Percentiles rank a stretch among this genome's conserved stretches.
Evolutionary conservation across 2,888 invertebrate genomes (phyloP).

Genomic region (Hypolimnas misippus): DNA sequence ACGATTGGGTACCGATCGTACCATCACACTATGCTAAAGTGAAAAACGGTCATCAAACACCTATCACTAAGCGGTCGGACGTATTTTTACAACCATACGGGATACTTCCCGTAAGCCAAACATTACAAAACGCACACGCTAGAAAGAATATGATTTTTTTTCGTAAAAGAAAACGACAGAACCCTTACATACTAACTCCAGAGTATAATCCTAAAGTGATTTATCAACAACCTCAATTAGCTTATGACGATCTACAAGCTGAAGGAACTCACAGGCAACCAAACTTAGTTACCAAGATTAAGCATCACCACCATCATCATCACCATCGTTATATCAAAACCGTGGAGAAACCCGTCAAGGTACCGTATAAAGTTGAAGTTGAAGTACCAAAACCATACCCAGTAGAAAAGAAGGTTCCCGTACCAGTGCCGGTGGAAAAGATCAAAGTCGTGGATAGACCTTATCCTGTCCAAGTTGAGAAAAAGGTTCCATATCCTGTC

Average conservation of each 20-base stretch:
- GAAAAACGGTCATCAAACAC: conserved; percentile 50
- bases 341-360: conserved; percentile 81
- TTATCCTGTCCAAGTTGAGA: conserved; percentile 75
- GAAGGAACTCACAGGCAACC: conserved; percentile 59
- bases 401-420: conserved; percentile 73
- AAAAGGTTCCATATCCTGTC: conserved; percentile 75
- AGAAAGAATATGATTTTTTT: conserved; percentile 65
- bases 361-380: conserved; percentile 81
- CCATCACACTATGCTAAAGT: conserved; percentile 67
- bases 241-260: conserved; percentile 57
- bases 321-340: conserved; percentile 86
- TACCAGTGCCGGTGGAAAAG: conserved; percentile 55
- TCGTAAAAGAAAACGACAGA: conserved; percentile 61
- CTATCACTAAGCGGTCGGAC: conserved; percentile 61
- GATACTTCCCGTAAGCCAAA: conserved; percentile 58
- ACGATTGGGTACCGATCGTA: conserved; percentile 78
- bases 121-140: conserved; percentile 47
- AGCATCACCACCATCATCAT: conserved; percentile 87
- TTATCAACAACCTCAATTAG: conserved; percentile 47
- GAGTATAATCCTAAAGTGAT: conserved; percentile 26
- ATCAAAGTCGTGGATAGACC: conserved; percentile 63
- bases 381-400: conserved; percentile 84
- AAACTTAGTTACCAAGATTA: conserved; percentile 70
- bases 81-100: conserved; percentile 68
- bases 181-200: conserved; percentile 47